Evolutionary conservation across 2,113 vertebrate genomes (phyloP), one percentile per base, ranked within the genome.

Genomic region (Marcusenius ussheri): DNA sequence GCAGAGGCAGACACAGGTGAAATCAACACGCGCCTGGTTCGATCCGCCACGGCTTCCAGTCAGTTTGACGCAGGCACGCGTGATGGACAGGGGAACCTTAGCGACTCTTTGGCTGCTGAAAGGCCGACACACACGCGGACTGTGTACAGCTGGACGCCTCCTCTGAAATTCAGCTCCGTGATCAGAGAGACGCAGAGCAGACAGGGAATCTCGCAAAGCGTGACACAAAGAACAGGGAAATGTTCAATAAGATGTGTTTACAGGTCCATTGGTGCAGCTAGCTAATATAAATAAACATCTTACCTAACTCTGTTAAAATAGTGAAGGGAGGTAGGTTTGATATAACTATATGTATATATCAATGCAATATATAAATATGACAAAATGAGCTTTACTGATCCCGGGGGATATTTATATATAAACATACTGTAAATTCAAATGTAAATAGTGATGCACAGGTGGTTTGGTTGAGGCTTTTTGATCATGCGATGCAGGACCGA

Each of bases 381-480:
- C 1, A n/a, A n/a, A 62, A 62, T n/a, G 21, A 62, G 24, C 24
- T n/a, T 62, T 24, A 62, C 24, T 62, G 24, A n/a, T 62, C 56
- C 24, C 2, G 2, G 19, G 9, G 42, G 9, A 88, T 45, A 10
- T 27, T 50, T 45, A 95, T 94, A 95, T 96, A 94, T 96, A 93
- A 42, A 42, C 15, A 77, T 35, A 10, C 8, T 70, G 24, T 31
- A 19, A 42, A 80, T 42, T 17, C 5, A 42, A 80, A 80, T 19
- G 17, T 80, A 42, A 80, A 77, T 74, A 13, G 27, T 35, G 31
- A 17, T 39, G 70, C 31, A 39, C 35, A 39, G 31, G 70, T 77
- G 27, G 31, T 77, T 74, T 77, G 70, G 1, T 39, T 39, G 70
- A 35, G 70, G 31, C 70, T 13, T 74, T 31, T 74, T 17, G 27